phyloP scores from a whole-genome alignment of 2,888 invertebrate species.

The Nesidiocoris tenuis region DNA sequence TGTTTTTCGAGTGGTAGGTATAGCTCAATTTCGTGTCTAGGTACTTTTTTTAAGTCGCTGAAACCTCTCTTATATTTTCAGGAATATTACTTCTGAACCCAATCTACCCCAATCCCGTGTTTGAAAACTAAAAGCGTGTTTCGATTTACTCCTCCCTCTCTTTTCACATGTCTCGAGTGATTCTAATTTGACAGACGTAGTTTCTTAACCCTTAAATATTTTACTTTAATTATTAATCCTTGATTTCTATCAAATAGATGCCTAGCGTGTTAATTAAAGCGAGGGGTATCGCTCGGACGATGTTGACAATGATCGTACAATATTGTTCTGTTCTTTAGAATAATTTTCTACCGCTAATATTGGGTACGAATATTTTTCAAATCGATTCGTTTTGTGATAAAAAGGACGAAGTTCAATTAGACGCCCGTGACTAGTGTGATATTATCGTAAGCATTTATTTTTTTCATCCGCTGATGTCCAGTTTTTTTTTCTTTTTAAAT shows the following conservation, averaged over 20 bases:
- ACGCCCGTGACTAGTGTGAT: constrained; percentile 42
- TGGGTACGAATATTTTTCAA: no score
- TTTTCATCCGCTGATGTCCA: background rate
- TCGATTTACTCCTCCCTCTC: constrained; percentile 18
- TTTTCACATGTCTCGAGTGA: constrained; percentile 14
- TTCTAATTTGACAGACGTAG: no score
- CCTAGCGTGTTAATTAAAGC: background rate
- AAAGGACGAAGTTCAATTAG: constrained; percentile 1
- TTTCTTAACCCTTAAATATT: constrained; percentile 6
- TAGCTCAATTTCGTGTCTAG: no score
- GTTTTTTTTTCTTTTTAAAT: background rate
- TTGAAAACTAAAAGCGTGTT: constrained; percentile 1
- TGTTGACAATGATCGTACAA: background rate
- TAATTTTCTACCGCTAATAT: no score
- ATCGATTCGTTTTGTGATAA: no score
- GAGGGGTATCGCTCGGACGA: background rate
- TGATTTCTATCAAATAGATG: background rate
- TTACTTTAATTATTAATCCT: constrained; percentile 3
- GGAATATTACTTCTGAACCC: constrained; percentile 42
- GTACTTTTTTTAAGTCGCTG: no score
- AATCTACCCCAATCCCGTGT: constrained; percentile 8
- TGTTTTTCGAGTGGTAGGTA: no score
- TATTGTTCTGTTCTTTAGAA: no score
- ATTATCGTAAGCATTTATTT: constrained; percentile 36
- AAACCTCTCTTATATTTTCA: constrained; percentile 24